Conservation (phyloP, 2,888 invertebrate species). For the Sphecodes monilicornis region DNA sequence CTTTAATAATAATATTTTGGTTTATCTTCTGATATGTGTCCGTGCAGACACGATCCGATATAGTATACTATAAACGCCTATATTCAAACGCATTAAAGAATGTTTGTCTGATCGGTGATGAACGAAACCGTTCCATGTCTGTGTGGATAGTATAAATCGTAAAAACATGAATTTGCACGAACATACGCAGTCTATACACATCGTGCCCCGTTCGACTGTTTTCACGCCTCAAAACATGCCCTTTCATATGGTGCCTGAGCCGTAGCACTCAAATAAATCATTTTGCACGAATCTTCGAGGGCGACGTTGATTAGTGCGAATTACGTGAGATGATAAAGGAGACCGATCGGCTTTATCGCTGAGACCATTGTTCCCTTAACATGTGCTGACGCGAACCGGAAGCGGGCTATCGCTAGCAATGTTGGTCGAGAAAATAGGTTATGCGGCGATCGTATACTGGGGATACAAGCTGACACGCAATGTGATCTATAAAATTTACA, state of each 20-base stretch:
- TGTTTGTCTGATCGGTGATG: no score
- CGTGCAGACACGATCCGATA: no score
- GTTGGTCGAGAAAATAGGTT: slow-evolving; percentile 76
- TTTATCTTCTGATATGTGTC: no score
- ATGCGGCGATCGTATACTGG: slow-evolving; percentile 72
- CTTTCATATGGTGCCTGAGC: neutral
- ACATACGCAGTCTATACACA: neutral
- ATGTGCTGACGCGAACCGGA: slow-evolving; percentile 17
- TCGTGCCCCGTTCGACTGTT: slow-evolving; percentile 38
- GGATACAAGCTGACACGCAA: slow-evolving; percentile 68
- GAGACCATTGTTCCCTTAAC: neutral
- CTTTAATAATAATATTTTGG: no score
- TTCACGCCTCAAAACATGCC: slow-evolving; percentile 37
- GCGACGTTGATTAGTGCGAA: neutral
- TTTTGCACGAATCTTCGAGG: neutral
- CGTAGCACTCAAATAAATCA: neutral
- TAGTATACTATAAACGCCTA: no score
- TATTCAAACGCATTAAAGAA: no score
- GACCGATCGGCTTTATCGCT: neutral
- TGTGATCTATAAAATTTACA: slow-evolving; percentile 68
- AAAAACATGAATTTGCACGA: neutral
- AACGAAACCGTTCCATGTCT: no score
- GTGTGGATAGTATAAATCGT: no score
- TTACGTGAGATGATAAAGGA: slow-evolving; percentile 12
- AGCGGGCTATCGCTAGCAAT: slow-evolving; percentile 48